Percentiles rank a stretch among this genome's conserved stretches.
Evolutionary conservation across 2,888 invertebrate genomes (phyloP).

Genomic region (Lasius platythorax): DNA sequence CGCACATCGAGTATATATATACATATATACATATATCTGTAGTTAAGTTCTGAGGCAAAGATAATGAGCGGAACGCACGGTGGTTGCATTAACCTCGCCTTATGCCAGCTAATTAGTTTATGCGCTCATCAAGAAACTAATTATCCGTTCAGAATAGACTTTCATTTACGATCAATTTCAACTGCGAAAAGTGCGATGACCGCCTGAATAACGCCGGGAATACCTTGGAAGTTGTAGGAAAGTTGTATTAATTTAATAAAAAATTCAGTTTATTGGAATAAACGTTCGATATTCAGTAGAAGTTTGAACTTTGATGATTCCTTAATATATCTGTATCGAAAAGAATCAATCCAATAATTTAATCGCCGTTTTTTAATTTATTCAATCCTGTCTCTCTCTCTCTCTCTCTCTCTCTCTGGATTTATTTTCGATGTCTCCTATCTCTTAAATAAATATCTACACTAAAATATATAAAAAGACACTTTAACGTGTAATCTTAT

Average conservation of each 20-base stretch:
- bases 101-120: slow-evolving; percentile 45
- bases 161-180: slow-evolving; percentile 60
- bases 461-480: neutral
- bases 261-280: neutral
- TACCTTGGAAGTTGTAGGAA: neutral
- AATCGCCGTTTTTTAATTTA: neutral
- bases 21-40: neutral
- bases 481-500: neutral
- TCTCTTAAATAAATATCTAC: neutral
- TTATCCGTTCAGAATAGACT: slow-evolving; percentile 60
- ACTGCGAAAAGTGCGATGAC: slow-evolving; percentile 30
- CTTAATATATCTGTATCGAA: neutral
- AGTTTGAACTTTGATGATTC: neutral
- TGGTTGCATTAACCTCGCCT: slow-evolving; percentile 59
- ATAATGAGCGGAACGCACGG: slow-evolving; percentile 56
- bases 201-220: neutral
- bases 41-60: slow-evolving; percentile 34
- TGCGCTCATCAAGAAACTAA: slow-evolving; percentile 57
- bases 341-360: neutral
- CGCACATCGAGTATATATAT: neutral
- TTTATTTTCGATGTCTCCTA: neutral
- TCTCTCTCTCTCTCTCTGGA: neutral
- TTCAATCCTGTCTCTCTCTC: neutral
- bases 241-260: neutral
- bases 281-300: neutral